These are phyloP conservation scores for Macropodus opercularis DNA, from an alignment of 2,797 vertebrate species.

Conservation along the genomic window DNA sequence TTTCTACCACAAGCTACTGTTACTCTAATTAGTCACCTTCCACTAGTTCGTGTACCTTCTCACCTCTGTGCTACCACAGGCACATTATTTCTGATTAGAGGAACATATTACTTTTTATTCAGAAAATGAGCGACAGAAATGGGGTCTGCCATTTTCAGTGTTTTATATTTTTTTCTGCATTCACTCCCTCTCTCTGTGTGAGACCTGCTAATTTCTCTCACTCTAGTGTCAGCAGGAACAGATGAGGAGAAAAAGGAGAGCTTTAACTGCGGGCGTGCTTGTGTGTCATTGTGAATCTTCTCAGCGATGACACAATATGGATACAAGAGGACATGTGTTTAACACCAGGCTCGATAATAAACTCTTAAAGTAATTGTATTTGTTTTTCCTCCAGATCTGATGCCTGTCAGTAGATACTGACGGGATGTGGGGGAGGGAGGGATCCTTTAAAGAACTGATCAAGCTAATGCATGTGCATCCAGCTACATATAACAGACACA, in stretches of 20 bases:
- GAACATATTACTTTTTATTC: slow-evolving; percentile 52
- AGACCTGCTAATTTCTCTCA: slow-evolving; percentile 26
- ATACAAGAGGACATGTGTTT: slow-evolving; percentile 68
- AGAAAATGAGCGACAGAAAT: slow-evolving; percentile 56
- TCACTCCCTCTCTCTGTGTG: slow-evolving; percentile 14
- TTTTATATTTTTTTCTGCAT: slow-evolving; percentile 2
- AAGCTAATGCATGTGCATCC: slow-evolving; percentile 9
- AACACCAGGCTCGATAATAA: slow-evolving; percentile 60
- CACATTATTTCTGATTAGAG: slow-evolving; percentile 56
- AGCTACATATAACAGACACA: slow-evolving; percentile 4
- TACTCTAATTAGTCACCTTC: slow-evolving; percentile 59
- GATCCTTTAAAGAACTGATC: slow-evolving; percentile 13
- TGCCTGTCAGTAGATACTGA: slow-evolving; percentile 20
- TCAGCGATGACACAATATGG: slow-evolving; percentile 51
- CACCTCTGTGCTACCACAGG: slow-evolving; percentile 13
- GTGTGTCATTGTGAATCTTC: slow-evolving; percentile 55
- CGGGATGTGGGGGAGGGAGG: not conserved
- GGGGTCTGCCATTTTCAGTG: slow-evolving; percentile 53
- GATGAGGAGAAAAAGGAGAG: slow-evolving; percentile 18
- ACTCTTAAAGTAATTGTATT: slow-evolving; percentile 64
- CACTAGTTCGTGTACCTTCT: slow-evolving; percentile 12
- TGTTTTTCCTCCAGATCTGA: slow-evolving; percentile 23
- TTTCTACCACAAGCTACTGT: slow-evolving; percentile 21
- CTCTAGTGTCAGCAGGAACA: slow-evolving; percentile 39
- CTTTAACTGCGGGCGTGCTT: slow-evolving; percentile 43